phyloP scores from a whole-genome alignment of 2,113 vertebrate species.

The Tauraco erythrolophus region DNA sequence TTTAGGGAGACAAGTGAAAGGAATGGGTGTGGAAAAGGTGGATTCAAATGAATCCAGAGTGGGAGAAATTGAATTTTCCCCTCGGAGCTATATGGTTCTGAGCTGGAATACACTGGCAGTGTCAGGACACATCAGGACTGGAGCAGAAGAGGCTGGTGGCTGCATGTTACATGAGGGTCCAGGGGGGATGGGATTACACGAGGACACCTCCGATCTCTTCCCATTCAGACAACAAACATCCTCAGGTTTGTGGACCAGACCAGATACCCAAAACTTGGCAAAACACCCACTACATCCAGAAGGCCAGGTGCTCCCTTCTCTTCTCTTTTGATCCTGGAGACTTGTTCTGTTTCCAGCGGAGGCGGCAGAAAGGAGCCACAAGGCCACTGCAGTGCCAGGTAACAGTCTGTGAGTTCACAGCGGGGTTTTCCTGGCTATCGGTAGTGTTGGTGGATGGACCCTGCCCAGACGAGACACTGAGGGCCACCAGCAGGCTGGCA shows the following conservation, averaged over 20 bases:
- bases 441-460: neutral
- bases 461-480: neutral
- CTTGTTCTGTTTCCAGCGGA: neutral
- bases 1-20: neutral
- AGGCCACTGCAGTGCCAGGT: neutral
- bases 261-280: neutral
- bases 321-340: neutral
- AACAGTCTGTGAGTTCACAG: neutral
- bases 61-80: neutral
- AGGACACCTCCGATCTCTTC: neutral
- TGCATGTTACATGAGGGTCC: fast-evolving
- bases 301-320: neutral
- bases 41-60: neutral
- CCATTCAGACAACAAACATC: neutral
- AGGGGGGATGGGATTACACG: neutral
- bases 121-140: neutral
- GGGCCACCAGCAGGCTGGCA: too few relatives aligned
- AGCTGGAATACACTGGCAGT: neutral
- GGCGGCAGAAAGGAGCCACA: fast-evolving
- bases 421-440: too few relatives aligned
- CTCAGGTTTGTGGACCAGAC: neutral
- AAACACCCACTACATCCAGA: neutral
- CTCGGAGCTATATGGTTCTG: neutral
- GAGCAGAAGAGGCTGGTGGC: neutral
- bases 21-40: too few relatives aligned